phyloP scores from a whole-genome alignment of 2,797 vertebrate species.

The Fratercula arctica region DNA sequence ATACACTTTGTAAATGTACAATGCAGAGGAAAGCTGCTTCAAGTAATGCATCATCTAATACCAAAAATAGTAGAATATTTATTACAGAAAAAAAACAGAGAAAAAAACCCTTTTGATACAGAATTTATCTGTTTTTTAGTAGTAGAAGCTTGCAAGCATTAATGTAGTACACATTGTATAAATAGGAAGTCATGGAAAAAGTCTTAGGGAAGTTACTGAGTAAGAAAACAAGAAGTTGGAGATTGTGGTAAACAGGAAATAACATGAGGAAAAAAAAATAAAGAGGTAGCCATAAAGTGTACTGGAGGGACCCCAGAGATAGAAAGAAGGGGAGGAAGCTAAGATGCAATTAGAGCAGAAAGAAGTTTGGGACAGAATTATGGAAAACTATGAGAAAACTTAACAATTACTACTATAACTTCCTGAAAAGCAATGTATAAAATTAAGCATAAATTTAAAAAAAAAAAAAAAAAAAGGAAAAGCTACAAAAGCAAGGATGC shows the following conservation, averaged over 20 bases:
- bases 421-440: not conserved
- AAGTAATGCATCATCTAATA: not conserved
- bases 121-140: not conserved
- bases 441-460: not conserved
- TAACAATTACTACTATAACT: not conserved
- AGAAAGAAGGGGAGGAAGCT: not conserved
- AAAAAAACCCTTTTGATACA: not conserved
- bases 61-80: not conserved
- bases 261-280: not conserved
- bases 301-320: not conserved
- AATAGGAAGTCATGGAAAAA: not conserved
- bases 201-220: not conserved
- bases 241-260: not conserved
- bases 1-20: not conserved
- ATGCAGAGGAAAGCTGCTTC: not conserved
- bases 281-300: not conserved
- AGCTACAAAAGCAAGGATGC: not conserved
- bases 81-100: not conserved
- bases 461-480: not conserved
- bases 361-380: not conserved
- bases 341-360: not conserved
- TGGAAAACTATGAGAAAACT: not conserved
- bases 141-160: not conserved
- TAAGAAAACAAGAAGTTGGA: not conserved
- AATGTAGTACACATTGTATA: not conserved